Evolutionary conservation across 53 echinoderm and acorn worm genomes (phyloP), one percentile per base, ranked within the genome.

Genomic region (Hippasteria phrygiana): DNA sequence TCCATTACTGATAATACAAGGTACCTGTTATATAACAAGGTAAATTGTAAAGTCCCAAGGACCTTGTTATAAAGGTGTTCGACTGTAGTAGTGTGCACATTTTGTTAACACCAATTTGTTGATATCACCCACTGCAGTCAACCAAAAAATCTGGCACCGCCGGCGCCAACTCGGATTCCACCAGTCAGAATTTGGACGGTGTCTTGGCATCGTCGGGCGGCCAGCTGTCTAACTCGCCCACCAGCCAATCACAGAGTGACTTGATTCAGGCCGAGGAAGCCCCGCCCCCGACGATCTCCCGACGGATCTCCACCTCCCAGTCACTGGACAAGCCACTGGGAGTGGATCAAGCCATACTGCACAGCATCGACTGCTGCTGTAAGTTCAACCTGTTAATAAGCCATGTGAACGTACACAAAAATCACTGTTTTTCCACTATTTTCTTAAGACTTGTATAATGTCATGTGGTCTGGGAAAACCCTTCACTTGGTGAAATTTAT

Each of bases 331-430:
- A 92, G 63, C 92, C 93, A 0, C 67, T 95, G 27, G 98, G 98
- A 9, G 41, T 97, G 39, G 98, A 97, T 51, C 95, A 97, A 66
- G 95, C 98, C 27, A 95, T 97, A 46, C 91, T 95, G 38, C 95
- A 97, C 65, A 97, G 98, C 73, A 97, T 97, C n/a, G 95, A 95
- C 88, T 95, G 98, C 79, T 97, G 98, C 84, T 96, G 98, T 97
- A 91, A 92, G 95, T 93, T 18, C 37, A 79, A n/a, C 12, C 14
- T 18, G 8, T 46, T 8, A 8, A 10, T 0, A 46, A 13, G 20
- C 6, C 48, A 73, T 74, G 13, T 20, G 9, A 87, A 39, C 32
- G 10, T 20, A 29, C 17, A n/a, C n/a, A n/a, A n/a, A n/a, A n/a
- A n/a, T n/a, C n/a, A n/a, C n/a, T n/a, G n/a, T n/a, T n/a, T n/a